Evolutionary conservation across 2,888 invertebrate species (phyloP).

Genomic region (Protula sp.): DNA sequence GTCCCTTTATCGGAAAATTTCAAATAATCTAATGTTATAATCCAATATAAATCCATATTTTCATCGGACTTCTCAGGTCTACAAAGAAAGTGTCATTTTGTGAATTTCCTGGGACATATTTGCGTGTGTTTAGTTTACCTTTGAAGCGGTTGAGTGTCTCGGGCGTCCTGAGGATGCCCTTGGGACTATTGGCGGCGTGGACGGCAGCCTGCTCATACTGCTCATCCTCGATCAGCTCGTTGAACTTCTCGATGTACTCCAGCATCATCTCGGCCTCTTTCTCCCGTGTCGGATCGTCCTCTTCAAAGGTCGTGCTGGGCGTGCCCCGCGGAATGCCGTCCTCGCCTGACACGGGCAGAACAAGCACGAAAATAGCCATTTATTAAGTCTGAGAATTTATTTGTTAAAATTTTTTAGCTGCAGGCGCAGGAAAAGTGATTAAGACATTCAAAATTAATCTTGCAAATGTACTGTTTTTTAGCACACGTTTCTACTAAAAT

Average conservation of each 20-base stretch:
- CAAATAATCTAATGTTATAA: no score
- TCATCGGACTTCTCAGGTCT: no score
- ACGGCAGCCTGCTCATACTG: conserved; percentile 49
- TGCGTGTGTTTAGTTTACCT: conserved; percentile 33
- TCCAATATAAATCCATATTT: no score
- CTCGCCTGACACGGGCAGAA: neutral
- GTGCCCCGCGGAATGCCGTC: conserved; percentile 3
- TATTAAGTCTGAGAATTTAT: no score
- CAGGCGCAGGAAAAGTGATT: no score
- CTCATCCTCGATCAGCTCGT: conserved; percentile 50
- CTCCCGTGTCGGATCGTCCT: conserved; percentile 51
- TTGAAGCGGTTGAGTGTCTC: conserved; percentile 51
- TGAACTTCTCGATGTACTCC: conserved; percentile 53
- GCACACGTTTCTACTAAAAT: no score
- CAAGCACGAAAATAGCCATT: neutral
- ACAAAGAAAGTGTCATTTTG: no score
- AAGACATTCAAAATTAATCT: no score
- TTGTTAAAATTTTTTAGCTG: no score
- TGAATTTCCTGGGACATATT: no score
- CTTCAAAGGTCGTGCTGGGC: conserved; percentile 29
- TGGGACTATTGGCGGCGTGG: conserved; percentile 53
- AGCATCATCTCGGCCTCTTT: conserved; percentile 53
- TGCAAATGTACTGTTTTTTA: no score
- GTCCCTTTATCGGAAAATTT: no score
- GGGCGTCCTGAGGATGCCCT: conserved; percentile 49